Percentiles rank a stretch among this genome's conserved stretches.
Evolutionary conservation across 2,113 vertebrate species (phyloP).

Genomic region (Aleadryas rufinucha): DNA sequence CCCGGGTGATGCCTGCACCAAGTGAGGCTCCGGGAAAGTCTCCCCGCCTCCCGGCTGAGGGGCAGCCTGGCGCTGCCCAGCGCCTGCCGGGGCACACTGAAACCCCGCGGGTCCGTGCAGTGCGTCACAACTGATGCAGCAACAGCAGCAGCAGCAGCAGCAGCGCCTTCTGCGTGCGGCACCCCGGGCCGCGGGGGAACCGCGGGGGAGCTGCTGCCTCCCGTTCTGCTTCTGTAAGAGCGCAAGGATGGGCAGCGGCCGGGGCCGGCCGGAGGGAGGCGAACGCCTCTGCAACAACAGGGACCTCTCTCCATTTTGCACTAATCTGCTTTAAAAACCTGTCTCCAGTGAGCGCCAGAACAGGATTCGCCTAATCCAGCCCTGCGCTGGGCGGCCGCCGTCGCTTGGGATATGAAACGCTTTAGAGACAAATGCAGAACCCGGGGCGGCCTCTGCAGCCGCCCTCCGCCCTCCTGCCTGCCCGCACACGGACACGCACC

Average conservation of each 20-base stretch:
- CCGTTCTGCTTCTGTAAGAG: neutral
- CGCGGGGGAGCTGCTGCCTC: neutral
- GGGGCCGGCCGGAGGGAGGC: neutral
- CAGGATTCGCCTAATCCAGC: neutral
- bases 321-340: neutral
- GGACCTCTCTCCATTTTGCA: neutral
- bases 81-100: neutral
- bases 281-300: neutral
- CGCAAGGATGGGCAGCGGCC: neutral
- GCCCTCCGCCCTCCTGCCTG: neutral
- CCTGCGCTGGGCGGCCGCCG: neutral
- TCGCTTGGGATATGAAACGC: neutral
- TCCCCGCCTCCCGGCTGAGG: neutral
- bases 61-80: neutral
- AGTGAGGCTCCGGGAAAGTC: neutral
- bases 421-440: accelerated
- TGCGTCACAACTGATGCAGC: accelerated
- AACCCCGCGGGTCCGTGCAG: accelerated
- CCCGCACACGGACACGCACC: neutral
- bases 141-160: too few relatives aligned
- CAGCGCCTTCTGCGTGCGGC: neutral
- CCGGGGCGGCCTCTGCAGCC: neutral
- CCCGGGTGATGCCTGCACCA: neutral
- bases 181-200: accelerated
- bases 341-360: neutral